Conservation (phyloP, 2,888 invertebrate species). For the Myopa testacea region DNA sequence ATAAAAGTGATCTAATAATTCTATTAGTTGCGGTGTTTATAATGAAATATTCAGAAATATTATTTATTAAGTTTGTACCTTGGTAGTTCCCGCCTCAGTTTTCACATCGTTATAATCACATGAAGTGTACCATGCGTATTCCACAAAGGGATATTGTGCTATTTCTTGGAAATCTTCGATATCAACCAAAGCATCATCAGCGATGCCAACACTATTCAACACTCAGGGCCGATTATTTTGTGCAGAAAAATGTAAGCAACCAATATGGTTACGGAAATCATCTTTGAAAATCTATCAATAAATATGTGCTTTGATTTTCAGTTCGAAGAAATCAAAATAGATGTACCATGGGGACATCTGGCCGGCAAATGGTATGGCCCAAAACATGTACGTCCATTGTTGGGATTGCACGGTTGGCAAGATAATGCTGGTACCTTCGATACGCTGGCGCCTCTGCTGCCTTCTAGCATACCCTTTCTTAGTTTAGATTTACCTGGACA, state of each 20-base stretch:
- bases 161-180: background rate
- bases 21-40: no score
- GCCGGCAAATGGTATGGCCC: conserved; percentile 80
- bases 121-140: background rate
- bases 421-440: conserved; percentile 77
- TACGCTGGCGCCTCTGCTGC: conserved; percentile 74
- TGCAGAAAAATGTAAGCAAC: conserved; percentile 14
- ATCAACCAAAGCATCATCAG: background rate
- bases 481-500: conserved; percentile 79
- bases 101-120: no score
- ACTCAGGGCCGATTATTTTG: background rate
- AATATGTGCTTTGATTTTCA: conserved; percentile 49
- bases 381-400: conserved; percentile 73
- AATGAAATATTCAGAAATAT: no score
- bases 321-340: conserved; percentile 76
- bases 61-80: no score
- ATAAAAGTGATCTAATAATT: no score
- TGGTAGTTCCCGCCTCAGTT: no score
- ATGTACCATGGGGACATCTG: conserved; percentile 77
- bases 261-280: background rate
- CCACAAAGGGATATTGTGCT: background rate
- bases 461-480: conserved; percentile 69
- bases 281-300: background rate
- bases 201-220: conserved; percentile 2
- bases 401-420: conserved; percentile 76